These are phyloP conservation scores for Coremacera marginata DNA, from an alignment of 2,888 invertebrate species.

Conservation along the genomic window DNA sequence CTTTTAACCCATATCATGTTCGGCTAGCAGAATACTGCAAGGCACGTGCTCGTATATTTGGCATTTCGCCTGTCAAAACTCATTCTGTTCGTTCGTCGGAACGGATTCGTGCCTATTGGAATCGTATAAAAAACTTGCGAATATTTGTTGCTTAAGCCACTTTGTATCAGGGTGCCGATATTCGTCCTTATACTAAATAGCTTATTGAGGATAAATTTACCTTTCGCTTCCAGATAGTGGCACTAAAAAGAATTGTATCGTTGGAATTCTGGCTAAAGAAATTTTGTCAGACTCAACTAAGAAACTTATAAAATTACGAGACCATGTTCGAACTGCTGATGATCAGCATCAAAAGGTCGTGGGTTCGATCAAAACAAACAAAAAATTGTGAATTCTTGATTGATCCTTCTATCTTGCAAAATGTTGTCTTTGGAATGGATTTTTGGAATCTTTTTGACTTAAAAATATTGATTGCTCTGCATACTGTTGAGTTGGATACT, in stretches of 20 bases:
- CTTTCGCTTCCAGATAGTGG: conserved; percentile 10
- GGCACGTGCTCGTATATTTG: neutral
- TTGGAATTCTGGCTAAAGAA: neutral
- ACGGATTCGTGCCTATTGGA: neutral
- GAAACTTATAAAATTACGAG: neutral
- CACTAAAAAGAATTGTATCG: conserved; percentile 5
- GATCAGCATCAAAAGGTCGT: neutral
- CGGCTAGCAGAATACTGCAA: neutral
- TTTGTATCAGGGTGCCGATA: neutral
- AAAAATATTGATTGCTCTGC: too few species aligned
- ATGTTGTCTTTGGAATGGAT: conserved; percentile 16
- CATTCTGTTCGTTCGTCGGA: neutral
- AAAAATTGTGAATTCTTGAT: neutral
- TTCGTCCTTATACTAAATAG: too few species aligned
- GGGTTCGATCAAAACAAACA: neutral
- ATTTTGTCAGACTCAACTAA: neutral
- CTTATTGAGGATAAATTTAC: too few species aligned
- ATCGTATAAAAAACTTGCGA: neutral
- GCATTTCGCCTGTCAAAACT: neutral
- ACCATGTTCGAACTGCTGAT: conserved; percentile 1
- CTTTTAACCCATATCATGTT: neutral
- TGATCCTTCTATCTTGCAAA: neutral
- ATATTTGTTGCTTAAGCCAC: neutral
- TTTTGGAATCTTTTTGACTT: conserved; percentile 19
- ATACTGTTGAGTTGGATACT: too few species aligned